A percentile compares a stretch with the other conserved stretches of the same genome.
phyloP scores from a whole-genome alignment of 2,113 vertebrate species.

The Notothenia rossii region DNA sequence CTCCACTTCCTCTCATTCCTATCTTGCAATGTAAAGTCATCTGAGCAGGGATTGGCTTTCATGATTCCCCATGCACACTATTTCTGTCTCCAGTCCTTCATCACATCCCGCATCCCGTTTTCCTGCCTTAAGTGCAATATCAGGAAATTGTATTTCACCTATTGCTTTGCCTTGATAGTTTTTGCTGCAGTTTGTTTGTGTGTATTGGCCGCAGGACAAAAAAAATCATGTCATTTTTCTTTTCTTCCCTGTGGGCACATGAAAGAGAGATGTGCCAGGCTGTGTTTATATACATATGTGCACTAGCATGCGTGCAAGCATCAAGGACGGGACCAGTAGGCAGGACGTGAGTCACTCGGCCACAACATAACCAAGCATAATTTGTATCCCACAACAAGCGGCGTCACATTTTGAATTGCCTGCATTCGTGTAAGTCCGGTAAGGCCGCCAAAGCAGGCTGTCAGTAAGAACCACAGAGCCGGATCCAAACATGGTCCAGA shows the following conservation, averaged over 20 bases:
- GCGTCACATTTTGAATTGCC: slow-evolving; percentile 58
- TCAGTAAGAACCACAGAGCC: slow-evolving; percentile 27
- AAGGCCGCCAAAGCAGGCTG: slow-evolving; percentile 29
- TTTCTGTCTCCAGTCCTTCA: slow-evolving; percentile 56
- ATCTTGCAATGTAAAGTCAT: slow-evolving; percentile 32
- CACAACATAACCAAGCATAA: slow-evolving; percentile 40
- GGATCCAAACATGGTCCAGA: slow-evolving; percentile 60
- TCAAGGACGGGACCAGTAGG: slow-evolving; percentile 27
- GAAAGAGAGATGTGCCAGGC: slow-evolving; percentile 21
- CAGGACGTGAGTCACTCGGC: slow-evolving; percentile 52
- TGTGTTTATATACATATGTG: slow-evolving; percentile 39
- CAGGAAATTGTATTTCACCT: slow-evolving; percentile 52
- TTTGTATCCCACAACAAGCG: slow-evolving; percentile 38
- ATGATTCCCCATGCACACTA: slow-evolving; percentile 20
- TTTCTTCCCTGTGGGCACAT: slow-evolving; percentile 36
- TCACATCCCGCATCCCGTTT: slow-evolving; percentile 57
- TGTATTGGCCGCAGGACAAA: neutral
- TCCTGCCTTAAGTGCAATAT: slow-evolving; percentile 39
- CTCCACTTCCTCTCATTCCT: slow-evolving; percentile 48
- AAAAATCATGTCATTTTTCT: neutral
- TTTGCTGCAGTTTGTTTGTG: neutral
- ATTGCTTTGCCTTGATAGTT: neutral
- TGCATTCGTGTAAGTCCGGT: slow-evolving; percentile 41
- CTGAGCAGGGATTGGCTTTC: neutral
- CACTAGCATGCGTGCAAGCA: slow-evolving; percentile 39